Conservation (phyloP, 2,113 vertebrate species). For the Rhinoptilus africanus region DNA sequence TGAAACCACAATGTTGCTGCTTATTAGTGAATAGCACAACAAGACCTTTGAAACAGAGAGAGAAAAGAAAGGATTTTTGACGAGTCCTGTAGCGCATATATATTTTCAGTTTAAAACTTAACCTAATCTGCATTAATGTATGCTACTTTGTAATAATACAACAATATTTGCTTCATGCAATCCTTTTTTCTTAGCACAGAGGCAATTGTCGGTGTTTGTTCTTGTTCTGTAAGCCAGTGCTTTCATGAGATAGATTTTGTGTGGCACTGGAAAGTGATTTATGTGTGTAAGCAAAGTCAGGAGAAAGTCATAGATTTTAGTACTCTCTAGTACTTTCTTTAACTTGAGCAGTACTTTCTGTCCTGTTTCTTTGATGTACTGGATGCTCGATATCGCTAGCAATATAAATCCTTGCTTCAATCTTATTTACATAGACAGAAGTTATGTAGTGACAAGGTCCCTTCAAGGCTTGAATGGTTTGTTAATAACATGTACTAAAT, state of each 20-base stretch:
- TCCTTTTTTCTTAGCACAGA: background rate
- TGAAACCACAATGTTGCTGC: background rate
- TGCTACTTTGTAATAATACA: background rate
- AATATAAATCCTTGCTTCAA: conserved; percentile 71
- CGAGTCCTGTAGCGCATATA: background rate
- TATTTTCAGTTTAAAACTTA: background rate
- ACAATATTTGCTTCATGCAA: background rate
- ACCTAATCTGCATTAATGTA: background rate
- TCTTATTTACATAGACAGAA: conserved; percentile 81
- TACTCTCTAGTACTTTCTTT: conserved; percentile 54
- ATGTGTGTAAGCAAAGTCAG: conserved; percentile 67
- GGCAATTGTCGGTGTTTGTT: background rate
- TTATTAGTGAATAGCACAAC: background rate
- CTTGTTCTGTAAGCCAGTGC: background rate
- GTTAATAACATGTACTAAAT: conserved; percentile 82
- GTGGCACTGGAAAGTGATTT: conserved; percentile 41
- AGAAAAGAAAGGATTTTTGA: background rate
- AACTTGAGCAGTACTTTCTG: conserved; percentile 54
- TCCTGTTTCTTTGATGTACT: conserved; percentile 64
- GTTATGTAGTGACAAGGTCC: conserved; percentile 80
- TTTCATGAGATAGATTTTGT: conserved; percentile 21
- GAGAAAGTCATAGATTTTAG: conserved; percentile 68
- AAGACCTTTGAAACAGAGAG: background rate
- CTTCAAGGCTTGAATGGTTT: conserved; percentile 78
- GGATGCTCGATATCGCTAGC: conserved; percentile 48